Base-by-base conservation (phyloP, 2,888 invertebrate genomes). In the Sarcophaga caerulescens region DNA sequence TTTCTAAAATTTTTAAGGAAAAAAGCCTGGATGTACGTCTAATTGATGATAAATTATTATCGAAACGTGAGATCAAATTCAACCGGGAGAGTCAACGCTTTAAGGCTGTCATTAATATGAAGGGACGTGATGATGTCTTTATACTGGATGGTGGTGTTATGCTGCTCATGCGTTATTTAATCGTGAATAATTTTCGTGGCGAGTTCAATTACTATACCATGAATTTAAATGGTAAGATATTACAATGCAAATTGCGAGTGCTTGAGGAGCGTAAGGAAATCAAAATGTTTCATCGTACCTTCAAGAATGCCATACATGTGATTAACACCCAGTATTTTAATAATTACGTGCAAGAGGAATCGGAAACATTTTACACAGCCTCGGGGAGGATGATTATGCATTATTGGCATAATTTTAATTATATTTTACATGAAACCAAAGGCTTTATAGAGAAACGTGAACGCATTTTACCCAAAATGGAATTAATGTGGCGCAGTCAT, bases 91-190 rank as follows among this genome's bases (percentile, higher is more conserved):
- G 83, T 0, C 91, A 92, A 76, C 89, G 88, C 66, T 90, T 91
- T 21, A 91, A 91, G 83, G 90, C 91, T 0, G 87, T 84, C 23
- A 89, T 92, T 11, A 90, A 92, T 70, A 89, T 92, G 57, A 91
- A 91, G 82, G 90, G 90, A 75, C 89, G 90, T 0, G 89, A 91
- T 77, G 90, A 91, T 45, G 86, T 89, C 2, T 90, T 92, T 19
- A 82, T 93, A 0, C 86, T 91, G 10, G 92, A 92, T 62, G 92
- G 92, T 1, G 92, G 92, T 45, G 88, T 90, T 3, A 90, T 91
- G 88, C 85, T 93, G 19, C 86, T 92, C 0, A 90, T 92, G 90
- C 89, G 92, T 0, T 89, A 92, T 79, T 81, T 92, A 44, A 87
- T 92, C 6, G 85, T 90, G 12, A 89, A 90, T 68, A 90, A 90